Conservation (phyloP, 2,113 vertebrate genomes). For the Cettia cetti region DNA sequence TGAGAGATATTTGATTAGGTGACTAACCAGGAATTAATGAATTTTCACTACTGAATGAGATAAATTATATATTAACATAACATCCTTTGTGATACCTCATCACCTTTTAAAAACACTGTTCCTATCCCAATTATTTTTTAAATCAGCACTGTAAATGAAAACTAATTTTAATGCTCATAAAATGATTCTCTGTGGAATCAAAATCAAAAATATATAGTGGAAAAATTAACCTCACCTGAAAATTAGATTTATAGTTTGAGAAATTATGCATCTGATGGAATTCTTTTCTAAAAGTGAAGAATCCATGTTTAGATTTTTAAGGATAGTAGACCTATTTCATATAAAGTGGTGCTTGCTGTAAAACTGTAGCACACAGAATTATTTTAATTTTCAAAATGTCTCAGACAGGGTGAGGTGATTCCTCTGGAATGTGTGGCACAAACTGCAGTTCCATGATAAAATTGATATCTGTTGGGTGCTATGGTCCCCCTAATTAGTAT, state of each 20-base stretch:
- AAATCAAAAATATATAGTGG: not conserved
- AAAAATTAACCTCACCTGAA: not conserved
- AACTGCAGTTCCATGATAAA: not conserved
- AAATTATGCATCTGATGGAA: not conserved
- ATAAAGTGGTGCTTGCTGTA: fast-evolving
- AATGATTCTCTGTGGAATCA: not conserved
- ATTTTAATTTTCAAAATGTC: not conserved
- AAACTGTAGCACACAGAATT: not conserved
- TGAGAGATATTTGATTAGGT: not conserved
- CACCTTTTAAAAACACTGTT: not conserved
- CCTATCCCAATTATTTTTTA: not conserved
- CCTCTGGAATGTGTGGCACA: not conserved
- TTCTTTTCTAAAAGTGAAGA: not conserved
- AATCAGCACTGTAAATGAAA: not conserved
- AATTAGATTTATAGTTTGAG: not conserved
- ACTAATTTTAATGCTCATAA: not conserved
- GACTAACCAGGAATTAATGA: not conserved
- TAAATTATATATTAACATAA: not conserved
- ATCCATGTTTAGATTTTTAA: not conserved
- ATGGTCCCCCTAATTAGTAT: slow-evolving; percentile 30
- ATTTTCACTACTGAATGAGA: not conserved
- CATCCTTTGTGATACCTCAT: not conserved
- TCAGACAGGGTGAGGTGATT: not conserved
- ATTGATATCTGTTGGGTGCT: not conserved
- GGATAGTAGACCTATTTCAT: not conserved